phyloP scores from a whole-genome alignment of 2,113 vertebrate genomes.

The Willisornis vidua region DNA sequence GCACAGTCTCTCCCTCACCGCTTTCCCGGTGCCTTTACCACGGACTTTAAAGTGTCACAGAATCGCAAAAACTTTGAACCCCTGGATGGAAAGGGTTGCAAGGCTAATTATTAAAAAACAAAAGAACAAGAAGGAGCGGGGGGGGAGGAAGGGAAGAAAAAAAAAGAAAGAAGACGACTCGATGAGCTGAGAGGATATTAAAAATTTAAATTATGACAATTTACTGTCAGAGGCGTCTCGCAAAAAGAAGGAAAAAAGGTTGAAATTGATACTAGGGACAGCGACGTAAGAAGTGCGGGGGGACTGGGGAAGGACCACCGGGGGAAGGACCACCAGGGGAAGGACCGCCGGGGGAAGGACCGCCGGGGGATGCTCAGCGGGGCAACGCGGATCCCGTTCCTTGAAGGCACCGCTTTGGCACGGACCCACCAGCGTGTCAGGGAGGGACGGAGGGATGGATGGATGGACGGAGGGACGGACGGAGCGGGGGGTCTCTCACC shows the following conservation, averaged over 20 bases:
- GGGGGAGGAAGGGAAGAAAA: background rate
- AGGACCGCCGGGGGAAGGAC: background rate
- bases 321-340: background rate
- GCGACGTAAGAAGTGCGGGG: background rate
- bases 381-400: background rate
- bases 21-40: background rate
- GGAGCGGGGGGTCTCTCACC: constrained; percentile 73
- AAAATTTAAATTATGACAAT: background rate
- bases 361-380: background rate
- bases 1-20: background rate
- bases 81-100: background rate
- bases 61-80: background rate
- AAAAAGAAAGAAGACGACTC: background rate
- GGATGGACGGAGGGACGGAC: accelerated
- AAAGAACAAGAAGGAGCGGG: background rate
- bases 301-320: background rate
- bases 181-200: background rate
- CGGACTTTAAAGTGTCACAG: background rate
- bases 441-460: background rate
- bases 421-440: background rate
- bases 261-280: background rate
- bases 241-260: too few species aligned
- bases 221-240: background rate
- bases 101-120: background rate
- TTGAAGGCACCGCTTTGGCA: constrained; percentile 42